phyloP scores from a whole-genome alignment of 2,797 vertebrate genomes.

The Hozukius guyotensis region DNA sequence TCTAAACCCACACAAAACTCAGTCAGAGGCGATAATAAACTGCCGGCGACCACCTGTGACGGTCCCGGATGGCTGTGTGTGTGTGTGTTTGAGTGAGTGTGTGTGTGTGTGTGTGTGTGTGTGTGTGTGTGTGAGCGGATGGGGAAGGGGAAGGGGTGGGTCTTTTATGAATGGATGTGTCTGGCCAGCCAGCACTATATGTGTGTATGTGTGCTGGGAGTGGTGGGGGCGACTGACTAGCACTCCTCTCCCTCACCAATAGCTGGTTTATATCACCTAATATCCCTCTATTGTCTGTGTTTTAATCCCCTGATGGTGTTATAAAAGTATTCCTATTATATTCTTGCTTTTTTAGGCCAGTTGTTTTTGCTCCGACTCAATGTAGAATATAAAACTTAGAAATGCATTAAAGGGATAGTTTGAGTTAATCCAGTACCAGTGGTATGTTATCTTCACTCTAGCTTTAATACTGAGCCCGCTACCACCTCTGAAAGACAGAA shows the following conservation, averaged over 20 bases:
- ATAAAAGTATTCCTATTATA: not conserved
- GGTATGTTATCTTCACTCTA: too few species aligned
- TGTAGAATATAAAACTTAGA: not conserved
- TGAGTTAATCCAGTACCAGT: too few species aligned
- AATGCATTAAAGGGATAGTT: not conserved
- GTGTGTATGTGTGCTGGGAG: slow-evolving; percentile 9
- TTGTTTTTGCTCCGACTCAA: not conserved
- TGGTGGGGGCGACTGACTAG: not conserved
- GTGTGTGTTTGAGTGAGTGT: slow-evolving; percentile 5
- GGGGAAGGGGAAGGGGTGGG: slow-evolving; percentile 47
- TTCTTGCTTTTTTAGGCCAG: not conserved
- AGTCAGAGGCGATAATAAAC: slow-evolving; percentile 7
- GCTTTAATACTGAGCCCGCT: too few species aligned
- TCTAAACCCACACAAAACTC: not conserved
- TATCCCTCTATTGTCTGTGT: not conserved
- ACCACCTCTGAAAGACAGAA: too few species aligned
- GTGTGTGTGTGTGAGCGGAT: slow-evolving; percentile 18
- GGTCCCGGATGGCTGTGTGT: slow-evolving; percentile 16
- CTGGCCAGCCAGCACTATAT: slow-evolving; percentile 12
- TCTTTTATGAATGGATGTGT: slow-evolving; percentile 67
- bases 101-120: slow-evolving; percentile 20
- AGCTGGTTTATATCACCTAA: not conserved
- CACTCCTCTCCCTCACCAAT: not conserved
- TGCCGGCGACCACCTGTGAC: slow-evolving; percentile 43
- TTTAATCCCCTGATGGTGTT: not conserved